These are phyloP conservation scores for Campoplex nolae DNA, from an alignment of 2,888 invertebrate species.

Conservation along the genomic window DNA sequence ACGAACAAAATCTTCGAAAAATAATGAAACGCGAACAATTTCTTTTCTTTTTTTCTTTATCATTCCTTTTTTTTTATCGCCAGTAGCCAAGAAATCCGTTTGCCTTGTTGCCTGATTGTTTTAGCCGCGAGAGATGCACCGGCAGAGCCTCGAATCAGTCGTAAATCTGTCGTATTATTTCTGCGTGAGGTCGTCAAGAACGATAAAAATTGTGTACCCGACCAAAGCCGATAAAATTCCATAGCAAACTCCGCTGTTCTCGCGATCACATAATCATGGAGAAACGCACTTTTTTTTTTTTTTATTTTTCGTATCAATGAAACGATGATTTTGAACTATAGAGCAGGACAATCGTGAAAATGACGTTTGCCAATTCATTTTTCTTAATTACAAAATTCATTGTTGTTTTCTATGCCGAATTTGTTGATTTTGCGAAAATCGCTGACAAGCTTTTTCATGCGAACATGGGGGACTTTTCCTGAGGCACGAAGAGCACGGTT, in stretches of 20 bases:
- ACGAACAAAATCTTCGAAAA: neutral
- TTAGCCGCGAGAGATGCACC: constrained; percentile 11
- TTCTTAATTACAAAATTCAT: neutral
- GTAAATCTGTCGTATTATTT: constrained; percentile 57
- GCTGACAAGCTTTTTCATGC: neutral
- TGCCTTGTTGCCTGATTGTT: neutral
- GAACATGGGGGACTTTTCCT: neutral
- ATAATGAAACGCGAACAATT: neutral
- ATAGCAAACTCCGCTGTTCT: constrained; percentile 10
- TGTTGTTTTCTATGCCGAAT: neutral
- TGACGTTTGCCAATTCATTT: neutral
- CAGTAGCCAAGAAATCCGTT: constrained; percentile 19
- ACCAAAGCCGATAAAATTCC: constrained; percentile 43
- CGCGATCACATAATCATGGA: constrained; percentile 22
- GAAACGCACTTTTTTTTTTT: neutral
- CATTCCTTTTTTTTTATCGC: no score
- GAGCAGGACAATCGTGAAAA: neutral
- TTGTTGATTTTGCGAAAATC: neutral
- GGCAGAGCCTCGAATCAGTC: constrained; percentile 36
- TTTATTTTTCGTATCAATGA: neutral
- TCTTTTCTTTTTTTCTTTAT: neutral
- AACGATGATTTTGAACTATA: neutral
- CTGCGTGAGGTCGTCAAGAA: constrained; percentile 38
- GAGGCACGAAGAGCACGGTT: neutral
- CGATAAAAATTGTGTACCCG: constrained; percentile 28